These are phyloP conservation scores for Choloepus didactylus DNA, from an alignment of 2,797 vertebrate genomes.

Conservation along the genomic window DNA sequence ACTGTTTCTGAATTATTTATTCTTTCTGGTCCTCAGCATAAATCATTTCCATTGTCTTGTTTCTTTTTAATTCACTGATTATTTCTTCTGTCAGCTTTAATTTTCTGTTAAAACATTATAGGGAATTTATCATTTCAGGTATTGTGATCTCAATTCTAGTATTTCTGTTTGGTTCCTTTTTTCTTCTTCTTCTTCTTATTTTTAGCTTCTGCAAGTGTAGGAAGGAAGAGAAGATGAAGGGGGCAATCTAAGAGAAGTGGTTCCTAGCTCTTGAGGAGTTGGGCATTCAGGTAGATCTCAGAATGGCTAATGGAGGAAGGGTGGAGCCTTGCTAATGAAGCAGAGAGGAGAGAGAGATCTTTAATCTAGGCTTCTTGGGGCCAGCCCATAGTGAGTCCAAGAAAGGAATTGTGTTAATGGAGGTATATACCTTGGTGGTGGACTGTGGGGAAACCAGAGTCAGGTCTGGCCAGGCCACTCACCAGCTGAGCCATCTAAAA, in stretches of 20 bases:
- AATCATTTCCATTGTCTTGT: no score
- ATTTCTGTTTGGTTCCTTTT: no score
- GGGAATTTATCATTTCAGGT: no score
- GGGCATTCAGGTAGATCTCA: neutral
- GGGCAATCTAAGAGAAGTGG: fast-evolving
- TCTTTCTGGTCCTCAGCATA: no score
- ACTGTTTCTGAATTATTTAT: no score
- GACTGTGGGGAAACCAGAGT: fast-evolving
- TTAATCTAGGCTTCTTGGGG: fast-evolving
- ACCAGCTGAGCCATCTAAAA: no score
- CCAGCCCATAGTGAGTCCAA: no score
- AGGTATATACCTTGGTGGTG: fast-evolving
- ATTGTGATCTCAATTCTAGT: no score
- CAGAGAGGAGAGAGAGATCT: fast-evolving
- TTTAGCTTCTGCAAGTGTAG: neutral
- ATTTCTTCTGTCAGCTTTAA: no score
- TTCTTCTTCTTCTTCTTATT: no score
- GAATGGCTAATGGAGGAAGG: neutral
- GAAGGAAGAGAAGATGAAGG: fast-evolving
- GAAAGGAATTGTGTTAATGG: neutral
- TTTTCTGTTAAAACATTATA: no score
- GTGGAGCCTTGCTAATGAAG: fast-evolving
- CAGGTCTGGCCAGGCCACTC: neutral
- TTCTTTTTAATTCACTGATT: no score
- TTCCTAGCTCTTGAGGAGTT: neutral